Evolutionary conservation across 1,140 invertebrate genomes (phyloP).

Genomic region (Lerema accius): DNA sequence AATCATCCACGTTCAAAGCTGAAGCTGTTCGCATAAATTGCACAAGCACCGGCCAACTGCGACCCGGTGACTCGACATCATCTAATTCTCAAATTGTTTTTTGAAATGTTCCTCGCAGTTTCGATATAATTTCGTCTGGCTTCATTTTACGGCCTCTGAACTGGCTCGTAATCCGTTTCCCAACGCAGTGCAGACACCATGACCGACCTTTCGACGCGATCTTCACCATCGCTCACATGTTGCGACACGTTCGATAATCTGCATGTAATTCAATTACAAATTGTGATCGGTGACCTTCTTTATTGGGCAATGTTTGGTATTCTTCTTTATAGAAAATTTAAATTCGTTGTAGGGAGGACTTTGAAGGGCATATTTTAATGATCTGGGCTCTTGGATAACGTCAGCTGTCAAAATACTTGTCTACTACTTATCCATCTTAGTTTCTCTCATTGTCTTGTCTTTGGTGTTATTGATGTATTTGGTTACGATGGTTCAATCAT

Average conservation of each 20-base stretch:
- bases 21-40: too few relatives aligned
- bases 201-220: constrained; percentile 49
- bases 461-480: too few relatives aligned
- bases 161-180: constrained; percentile 41
- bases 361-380: too few relatives aligned
- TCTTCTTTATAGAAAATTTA: too few relatives aligned
- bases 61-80: too few relatives aligned
- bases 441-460: too few relatives aligned
- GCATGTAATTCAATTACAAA: constrained; percentile 14
- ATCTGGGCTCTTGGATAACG: too few relatives aligned
- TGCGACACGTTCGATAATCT: constrained; percentile 44
- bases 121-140: constrained; percentile 47
- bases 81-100: constrained; percentile 26
- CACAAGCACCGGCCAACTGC: not conserved
- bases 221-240: constrained; percentile 38
- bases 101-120: constrained; percentile 31
- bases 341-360: too few relatives aligned
- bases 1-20: too few relatives aligned
- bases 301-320: not conserved
- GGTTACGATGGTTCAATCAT: too few relatives aligned
- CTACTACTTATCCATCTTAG: too few relatives aligned
- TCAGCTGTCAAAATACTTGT: too few relatives aligned
- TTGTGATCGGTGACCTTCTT: constrained; percentile 13
- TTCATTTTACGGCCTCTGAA: constrained; percentile 57
- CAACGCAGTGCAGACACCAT: constrained; percentile 51